Conservation (phyloP, 2,888 invertebrate species). For the Drosophila neotestacea region DNA sequence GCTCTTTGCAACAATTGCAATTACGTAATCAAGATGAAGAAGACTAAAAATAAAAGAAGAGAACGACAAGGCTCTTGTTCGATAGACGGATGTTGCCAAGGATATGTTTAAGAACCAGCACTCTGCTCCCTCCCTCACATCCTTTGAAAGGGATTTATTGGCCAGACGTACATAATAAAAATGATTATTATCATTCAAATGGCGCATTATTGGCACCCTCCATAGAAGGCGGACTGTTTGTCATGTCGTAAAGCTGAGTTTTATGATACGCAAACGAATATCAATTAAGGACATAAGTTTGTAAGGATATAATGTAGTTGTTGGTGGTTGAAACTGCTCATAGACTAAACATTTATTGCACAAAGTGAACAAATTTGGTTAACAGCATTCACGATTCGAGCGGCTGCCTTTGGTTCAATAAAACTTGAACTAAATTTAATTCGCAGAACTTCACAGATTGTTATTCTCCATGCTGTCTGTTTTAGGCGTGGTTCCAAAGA, state of each 20-base stretch:
- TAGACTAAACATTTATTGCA: constrained; percentile 69
- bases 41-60: constrained; percentile 1
- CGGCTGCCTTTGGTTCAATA: constrained; percentile 53
- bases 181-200: constrained; percentile 73
- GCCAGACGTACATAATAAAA: constrained; percentile 66
- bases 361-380: constrained; percentile 47
- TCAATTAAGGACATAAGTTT: constrained; percentile 45
- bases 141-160: constrained; percentile 58
- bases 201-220: constrained; percentile 57
- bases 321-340: constrained; percentile 50
- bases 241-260: constrained; percentile 61
- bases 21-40: constrained; percentile 67
- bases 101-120: constrained; percentile 15
- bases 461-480: constrained; percentile 61
- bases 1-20: constrained; percentile 64
- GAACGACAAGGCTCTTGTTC: constrained; percentile 4
- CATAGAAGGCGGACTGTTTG: constrained; percentile 49
- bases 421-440: constrained; percentile 68
- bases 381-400: constrained; percentile 24
- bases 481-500: constrained; percentile 74
- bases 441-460: constrained; percentile 44
- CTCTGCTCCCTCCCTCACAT: not conserved
- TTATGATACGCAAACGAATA: constrained; percentile 39
- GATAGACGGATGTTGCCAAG: constrained; percentile 56
- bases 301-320: not conserved